Evolutionary conservation across 1,140 invertebrate genomes (phyloP), one percentile per base, ranked within the genome.

Genomic region (Octopus sinensis): DNA sequence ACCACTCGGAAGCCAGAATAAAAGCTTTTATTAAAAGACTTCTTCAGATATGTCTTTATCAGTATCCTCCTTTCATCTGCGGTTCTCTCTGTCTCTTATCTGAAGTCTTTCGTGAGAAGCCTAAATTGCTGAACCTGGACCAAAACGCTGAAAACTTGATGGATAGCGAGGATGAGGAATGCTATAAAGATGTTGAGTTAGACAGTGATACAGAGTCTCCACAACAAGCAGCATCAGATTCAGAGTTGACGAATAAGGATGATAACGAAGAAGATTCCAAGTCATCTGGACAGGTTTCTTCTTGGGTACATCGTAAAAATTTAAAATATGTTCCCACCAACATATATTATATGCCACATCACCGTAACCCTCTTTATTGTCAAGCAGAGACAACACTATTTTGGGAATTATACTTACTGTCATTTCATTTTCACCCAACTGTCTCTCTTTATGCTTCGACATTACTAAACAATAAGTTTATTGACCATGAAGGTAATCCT

Each of bases 401-500:
- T 43, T 91, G 93, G 84, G 97, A 99, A 90, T 91, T 99, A 5
- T 79, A 93, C 30, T 89, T 92, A 0, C 91, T 99, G 0, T 87
- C 92, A 4, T 88, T 92, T 6, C 96, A 99, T 90, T 98, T 94
- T 90, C 97, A 99, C 92, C 97, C 97, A 3, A 95, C 95, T 62
- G 96, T 98, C 12, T 92, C 94, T 78, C 90, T 98, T 62, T 99
- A 97, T 92, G 96, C 96, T 0, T 92, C 93, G 68, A 95, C 94
- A 81, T 92, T 99, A n/a, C 86, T 97, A 1, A 91, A 94, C 84
- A 94, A 95, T 93, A 89, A 76, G 30, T 68, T 54, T 54, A 95
- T 98, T 54, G 92, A 93, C 52, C 99, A 99, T 88, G 93, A 93
- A 80, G 97, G 98, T 0, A 96, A 99, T 92, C 97, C 97, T 0